Base-by-base conservation (phyloP, 2,113 vertebrate species). In the Bubalus kerabau region DNA sequence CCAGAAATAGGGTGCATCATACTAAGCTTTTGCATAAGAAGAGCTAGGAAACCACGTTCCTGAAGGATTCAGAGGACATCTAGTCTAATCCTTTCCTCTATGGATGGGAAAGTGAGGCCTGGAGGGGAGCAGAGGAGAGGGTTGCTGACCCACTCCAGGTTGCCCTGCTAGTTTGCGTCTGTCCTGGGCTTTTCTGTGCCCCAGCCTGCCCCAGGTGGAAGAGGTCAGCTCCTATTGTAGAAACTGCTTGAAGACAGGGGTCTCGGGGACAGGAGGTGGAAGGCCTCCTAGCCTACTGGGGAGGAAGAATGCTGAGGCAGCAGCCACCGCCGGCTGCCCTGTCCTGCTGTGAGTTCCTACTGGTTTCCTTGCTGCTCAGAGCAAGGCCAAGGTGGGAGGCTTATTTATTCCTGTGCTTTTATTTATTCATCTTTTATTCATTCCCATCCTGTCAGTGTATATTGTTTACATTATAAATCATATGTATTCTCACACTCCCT, bases 371-470 rank as follows among this genome's bases (percentile, higher is more conserved):
- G 6, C 36, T 80, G 50, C 62, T 91, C 62, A 95, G 93, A 94
- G 48, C 78, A 94, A 96, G 86, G 74, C 90, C 60, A 15, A 91
- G 21, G 62, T 17, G 62, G 95, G 91, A 95, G 89, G 93, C 78
- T 97, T 97, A 87, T 95, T 98, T 97, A 97, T 97, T 87, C n/a
- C 95, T 76, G 60, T 26, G 48, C 83, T 84, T 95, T 97, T 97
- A 97, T 98, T 97, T 96, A 91, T 93, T 97, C 93, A 96, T 96
- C 95, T 98, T 97, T 97, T 97, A 98, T 97, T 97, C 97, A 96
- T 97, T 94, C 95, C 89, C 93, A 93, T 94, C 86, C 95, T 95
- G 97, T 97, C 95, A 96, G 71, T 97, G 96, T 97, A 96, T 96
- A 96, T 94, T 93, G 81, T 98, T 98, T 97, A 97, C 57, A 92